Conservation (phyloP, 2,113 vertebrate species). For the Setophaga kirtlandii region DNA sequence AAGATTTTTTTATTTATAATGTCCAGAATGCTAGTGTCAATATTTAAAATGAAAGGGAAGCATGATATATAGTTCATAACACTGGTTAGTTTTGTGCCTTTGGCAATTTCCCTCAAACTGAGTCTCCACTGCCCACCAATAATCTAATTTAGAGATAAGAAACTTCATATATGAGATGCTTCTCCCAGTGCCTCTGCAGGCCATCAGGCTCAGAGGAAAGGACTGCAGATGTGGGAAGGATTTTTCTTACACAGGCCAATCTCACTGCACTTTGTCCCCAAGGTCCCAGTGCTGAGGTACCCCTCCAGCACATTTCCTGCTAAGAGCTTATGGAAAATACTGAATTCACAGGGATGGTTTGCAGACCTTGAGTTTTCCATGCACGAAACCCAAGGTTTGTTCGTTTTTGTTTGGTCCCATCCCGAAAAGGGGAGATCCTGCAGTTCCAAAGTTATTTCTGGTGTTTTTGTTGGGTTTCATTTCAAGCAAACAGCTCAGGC, state of each 20-base stretch:
- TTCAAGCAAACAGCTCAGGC: not conserved
- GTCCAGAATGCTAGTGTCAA: not conserved
- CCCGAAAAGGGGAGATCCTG: not conserved
- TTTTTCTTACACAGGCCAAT: not conserved
- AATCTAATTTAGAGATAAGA: not conserved
- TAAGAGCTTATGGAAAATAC: not conserved
- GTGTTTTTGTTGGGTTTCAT: not conserved
- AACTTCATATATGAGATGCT: not conserved
- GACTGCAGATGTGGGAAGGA: not conserved
- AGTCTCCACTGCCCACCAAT: not conserved
- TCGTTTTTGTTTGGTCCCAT: not conserved
- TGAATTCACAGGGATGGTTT: not conserved
- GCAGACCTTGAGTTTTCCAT: not conserved
- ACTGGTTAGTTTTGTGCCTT: not conserved
- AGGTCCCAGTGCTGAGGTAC: not conserved
- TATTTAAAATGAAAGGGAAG: not conserved
- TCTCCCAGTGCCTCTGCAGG: not conserved
- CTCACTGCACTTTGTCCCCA: not conserved
- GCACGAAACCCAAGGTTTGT: not conserved
- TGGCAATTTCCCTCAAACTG: not conserved
- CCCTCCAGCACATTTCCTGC: not conserved
- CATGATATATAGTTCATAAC: not conserved
- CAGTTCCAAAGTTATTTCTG: not conserved
- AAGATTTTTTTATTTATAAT: not conserved
- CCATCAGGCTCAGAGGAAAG: not conserved